phyloP scores from a whole-genome alignment of 1,140 invertebrate species.

The Drosophila punjabiensis region DNA sequence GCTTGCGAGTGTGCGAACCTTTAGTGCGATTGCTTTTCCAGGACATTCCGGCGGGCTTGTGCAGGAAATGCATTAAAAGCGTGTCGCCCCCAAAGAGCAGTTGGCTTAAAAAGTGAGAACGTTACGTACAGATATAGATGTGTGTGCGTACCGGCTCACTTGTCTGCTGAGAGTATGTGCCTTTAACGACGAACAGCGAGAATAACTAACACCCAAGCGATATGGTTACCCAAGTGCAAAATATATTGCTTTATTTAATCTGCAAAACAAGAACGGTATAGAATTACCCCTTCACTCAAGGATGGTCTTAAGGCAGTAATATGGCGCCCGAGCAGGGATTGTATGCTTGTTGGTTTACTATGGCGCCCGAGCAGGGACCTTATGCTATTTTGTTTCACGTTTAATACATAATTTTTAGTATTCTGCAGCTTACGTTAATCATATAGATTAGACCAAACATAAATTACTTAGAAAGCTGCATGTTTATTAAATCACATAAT shows the following conservation, averaged over 20 bases:
- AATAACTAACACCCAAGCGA: slow-evolving; percentile 24
- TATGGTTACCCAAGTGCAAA: slow-evolving; percentile 16
- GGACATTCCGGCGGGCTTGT: slow-evolving; percentile 39
- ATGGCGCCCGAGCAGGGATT: not conserved
- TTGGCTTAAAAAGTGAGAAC: slow-evolving; percentile 29
- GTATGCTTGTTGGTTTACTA: not conserved
- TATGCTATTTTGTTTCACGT: not conserved
- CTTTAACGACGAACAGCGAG: slow-evolving; percentile 20
- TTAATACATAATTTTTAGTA: not conserved
- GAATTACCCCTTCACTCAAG: slow-evolving; percentile 3
- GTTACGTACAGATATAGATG: slow-evolving; percentile 4
- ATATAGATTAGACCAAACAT: not conserved
- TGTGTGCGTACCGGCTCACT: slow-evolving; percentile 11
- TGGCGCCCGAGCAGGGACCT: not conserved
- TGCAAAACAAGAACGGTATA: not conserved
- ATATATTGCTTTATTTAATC: slow-evolving; percentile 28
- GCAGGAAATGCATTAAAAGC: slow-evolving; percentile 71
- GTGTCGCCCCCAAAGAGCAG: slow-evolving; percentile 50
- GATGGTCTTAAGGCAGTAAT: not conserved
- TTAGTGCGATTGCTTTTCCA: slow-evolving; percentile 50
- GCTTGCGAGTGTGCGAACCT: slow-evolving; percentile 24
- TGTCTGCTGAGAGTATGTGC: slow-evolving; percentile 18
- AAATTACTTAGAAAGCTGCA: not conserved
- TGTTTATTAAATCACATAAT: too few species aligned
- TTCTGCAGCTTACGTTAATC: not conserved